Evolutionary conservation across 30 jellyfish, hydroid and myxozoan species (phyloP).

Genomic region (Clytia hemisphaerica): DNA sequence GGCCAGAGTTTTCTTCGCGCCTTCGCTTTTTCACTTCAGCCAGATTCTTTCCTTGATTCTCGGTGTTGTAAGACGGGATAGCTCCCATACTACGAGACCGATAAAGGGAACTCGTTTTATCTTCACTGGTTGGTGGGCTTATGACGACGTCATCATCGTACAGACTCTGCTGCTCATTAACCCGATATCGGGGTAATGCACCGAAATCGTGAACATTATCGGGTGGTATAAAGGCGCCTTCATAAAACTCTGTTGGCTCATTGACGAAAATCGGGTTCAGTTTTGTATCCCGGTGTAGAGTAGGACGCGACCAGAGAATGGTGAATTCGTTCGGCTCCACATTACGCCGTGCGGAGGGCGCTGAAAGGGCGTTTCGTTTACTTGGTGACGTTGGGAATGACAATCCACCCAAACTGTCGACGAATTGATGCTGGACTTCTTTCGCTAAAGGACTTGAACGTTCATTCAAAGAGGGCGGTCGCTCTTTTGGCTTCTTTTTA

Average conservation of each 20-base stretch:
- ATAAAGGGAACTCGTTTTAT: too few relatives aligned
- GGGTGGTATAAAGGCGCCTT: slow-evolving; percentile 12
- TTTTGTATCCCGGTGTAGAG: neutral
- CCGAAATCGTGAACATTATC: neutral
- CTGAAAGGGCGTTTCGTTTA: too few relatives aligned
- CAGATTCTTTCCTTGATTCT: neutral
- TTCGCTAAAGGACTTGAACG: too few relatives aligned
- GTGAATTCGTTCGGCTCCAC: slow-evolving; percentile 4
- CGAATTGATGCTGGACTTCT: too few relatives aligned
- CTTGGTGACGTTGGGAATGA: too few relatives aligned
- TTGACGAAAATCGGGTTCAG: slow-evolving; percentile 1
- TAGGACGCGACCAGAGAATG: slow-evolving; percentile 11
- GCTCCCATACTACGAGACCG: neutral
- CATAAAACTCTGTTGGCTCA: slow-evolving; percentile 8
- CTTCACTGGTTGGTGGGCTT: neutral
- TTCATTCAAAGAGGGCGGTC: too few relatives aligned
- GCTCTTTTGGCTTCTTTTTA: too few relatives aligned
- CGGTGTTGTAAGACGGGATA: neutral
- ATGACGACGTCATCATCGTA: neutral
- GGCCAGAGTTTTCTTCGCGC: neutral
- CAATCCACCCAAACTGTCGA: too few relatives aligned
- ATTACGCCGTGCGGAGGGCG: too few relatives aligned
- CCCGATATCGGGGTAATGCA: neutral
- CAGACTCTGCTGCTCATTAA: neutral
- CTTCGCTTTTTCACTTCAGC: slow-evolving; percentile 7